These are phyloP conservation scores for Ethmia dodecea DNA, from an alignment of 2,888 invertebrate genomes.

Conservation along the genomic window DNA sequence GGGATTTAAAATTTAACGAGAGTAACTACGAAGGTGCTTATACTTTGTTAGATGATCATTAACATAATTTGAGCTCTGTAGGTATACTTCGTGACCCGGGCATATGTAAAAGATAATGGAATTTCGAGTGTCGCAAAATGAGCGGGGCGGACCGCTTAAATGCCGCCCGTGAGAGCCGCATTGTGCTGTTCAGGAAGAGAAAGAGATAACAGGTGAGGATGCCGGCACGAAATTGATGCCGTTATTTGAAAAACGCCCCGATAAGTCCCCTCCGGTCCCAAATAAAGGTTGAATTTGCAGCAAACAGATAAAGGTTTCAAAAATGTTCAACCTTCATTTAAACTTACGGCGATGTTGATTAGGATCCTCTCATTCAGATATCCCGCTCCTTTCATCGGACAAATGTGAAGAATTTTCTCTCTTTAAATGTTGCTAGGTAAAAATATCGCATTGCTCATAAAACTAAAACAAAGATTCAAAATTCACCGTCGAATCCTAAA, in stretches of 20 bases:
- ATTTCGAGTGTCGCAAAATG: slow-evolving; percentile 48
- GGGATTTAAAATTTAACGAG: slow-evolving; percentile 46
- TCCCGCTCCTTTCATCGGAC: slow-evolving; percentile 9
- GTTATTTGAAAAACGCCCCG: slow-evolving; percentile 61
- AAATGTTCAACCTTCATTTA: slow-evolving; percentile 55
- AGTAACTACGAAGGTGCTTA: slow-evolving; percentile 28
- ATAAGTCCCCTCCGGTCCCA: slow-evolving; percentile 56
- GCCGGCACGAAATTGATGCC: slow-evolving; percentile 51
- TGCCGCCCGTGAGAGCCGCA: slow-evolving; percentile 36
- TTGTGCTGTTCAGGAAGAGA: slow-evolving; percentile 50
- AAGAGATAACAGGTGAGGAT: slow-evolving; percentile 56
- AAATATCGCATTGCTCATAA: too few relatives aligned
- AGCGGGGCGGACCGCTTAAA: slow-evolving; percentile 38
- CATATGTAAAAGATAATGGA: slow-evolving; percentile 45
- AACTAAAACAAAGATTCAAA: too few relatives aligned
- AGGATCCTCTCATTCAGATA: slow-evolving; percentile 35
- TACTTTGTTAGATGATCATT: slow-evolving; percentile 43
- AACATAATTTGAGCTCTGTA: slow-evolving; percentile 45
- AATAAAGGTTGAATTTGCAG: slow-evolving; percentile 52
- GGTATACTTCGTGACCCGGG: slow-evolving; percentile 30
- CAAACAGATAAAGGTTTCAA: slow-evolving; percentile 45
- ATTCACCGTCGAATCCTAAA: too few relatives aligned
- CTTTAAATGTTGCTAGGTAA: too few relatives aligned
- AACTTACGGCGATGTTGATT: slow-evolving; percentile 49
- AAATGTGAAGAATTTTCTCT: background rate